Conservation (phyloP, 2,797 vertebrate genomes). For the Anguilla marmorata region DNA sequence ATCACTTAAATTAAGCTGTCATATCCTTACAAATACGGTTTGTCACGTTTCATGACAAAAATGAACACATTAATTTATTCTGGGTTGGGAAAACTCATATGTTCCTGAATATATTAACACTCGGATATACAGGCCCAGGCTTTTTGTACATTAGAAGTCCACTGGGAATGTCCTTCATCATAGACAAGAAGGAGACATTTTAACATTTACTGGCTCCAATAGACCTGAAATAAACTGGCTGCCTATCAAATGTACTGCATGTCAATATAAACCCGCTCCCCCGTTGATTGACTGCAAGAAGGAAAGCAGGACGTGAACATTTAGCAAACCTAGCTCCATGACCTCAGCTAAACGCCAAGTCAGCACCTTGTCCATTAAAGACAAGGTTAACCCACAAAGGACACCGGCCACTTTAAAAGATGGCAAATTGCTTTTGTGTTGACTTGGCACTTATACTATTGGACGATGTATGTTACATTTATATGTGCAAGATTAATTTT, state of each 20-base stretch:
- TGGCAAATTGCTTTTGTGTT: constrained; percentile 8
- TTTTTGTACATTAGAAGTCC: neutral
- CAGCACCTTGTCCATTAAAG: constrained; percentile 4
- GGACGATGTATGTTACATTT: no score
- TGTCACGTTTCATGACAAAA: neutral
- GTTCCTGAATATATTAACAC: neutral
- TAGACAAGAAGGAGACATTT: neutral
- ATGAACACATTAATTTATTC: neutral
- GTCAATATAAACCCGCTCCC: neutral
- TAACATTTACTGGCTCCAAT: neutral
- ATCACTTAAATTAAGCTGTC: neutral
- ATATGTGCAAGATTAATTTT: neutral
- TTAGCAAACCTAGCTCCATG: neutral
- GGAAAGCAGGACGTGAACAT: neutral
- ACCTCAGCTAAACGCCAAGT: neutral
- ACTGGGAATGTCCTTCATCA: constrained; percentile 1
- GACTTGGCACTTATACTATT: neutral
- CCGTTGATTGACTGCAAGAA: neutral
- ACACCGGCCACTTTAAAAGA: constrained; percentile 8
- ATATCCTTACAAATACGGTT: neutral
- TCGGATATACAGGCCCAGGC: neutral
- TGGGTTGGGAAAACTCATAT: neutral
- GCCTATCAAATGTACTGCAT: neutral
- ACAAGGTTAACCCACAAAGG: constrained; percentile 18
- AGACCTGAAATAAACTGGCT: neutral